Evolutionary conservation across 2,113 vertebrate species (phyloP), one percentile per base, ranked within the genome.

Genomic region (Crocuta crocuta): DNA sequence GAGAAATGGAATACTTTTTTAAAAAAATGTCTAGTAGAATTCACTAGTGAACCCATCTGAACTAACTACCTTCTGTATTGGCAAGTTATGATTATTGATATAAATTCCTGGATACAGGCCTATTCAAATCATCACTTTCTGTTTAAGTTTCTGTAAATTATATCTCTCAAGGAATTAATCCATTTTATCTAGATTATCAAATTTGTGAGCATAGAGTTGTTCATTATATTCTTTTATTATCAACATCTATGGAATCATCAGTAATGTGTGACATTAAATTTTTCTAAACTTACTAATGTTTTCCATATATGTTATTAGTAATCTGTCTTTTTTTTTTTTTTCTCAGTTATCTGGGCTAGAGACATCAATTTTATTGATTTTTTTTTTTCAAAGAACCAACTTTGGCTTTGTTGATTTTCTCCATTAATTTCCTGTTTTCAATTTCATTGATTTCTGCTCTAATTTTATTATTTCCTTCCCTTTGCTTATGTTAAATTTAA

Each of bases 141-240:
- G 4, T 90, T 39, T 23, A 65, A 48, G 39, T 35, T 90, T 65
- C 48, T 65, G 8, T 31, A 86, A 58, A 35, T 65, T 33, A 10
- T 45, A 6, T 65, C 21, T 78, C 63, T 63, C 31, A 90, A 89
- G 53, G 16, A 73, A 63, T 81, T 50, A 50, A 88, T 70, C 31
- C 10, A 61, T 63, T 88, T 70, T 28, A 88, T 88, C 39, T 82
- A 76, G 48, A 79, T 92, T 61, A 70, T 88, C 74, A 96, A 70
- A 88, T 68, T 70, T 89, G 28, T 31, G 16, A 11, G 28, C n/a
- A 33, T 33, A 39, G 31, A 80, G 6, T 55, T 70, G 19, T 31
- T 88, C 28, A 68, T 43, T 61, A 53, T 68, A 74, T 33, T 94
- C 1, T 71, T 78, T 53, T 89, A 58, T 83, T 53, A 50, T 79